Conservation (phyloP, 2,797 vertebrate genomes). For the Eulemur albifrons region DNA sequence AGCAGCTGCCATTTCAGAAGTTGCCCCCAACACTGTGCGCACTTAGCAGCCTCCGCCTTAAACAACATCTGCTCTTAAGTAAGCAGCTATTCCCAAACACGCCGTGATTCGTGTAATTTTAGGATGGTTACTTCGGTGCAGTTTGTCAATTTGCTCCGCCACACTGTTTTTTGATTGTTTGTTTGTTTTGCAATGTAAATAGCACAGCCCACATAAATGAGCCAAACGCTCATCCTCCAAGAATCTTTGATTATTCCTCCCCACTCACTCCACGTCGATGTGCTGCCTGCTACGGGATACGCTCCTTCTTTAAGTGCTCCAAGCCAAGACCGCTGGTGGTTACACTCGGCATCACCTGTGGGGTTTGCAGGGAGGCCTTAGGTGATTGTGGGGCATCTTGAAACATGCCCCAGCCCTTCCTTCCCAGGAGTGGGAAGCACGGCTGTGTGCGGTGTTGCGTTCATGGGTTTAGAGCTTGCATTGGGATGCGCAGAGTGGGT, state of each 20-base stretch:
- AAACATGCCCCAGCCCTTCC: neutral
- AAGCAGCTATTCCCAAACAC: neutral
- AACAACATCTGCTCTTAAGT: constrained; percentile 40
- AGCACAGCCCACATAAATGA: constrained; percentile 33
- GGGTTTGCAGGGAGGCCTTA: neutral
- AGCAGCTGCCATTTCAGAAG: neutral
- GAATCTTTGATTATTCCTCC: neutral
- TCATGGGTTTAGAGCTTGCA: neutral
- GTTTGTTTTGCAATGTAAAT: constrained; percentile 25
- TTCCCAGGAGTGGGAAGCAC: neutral
- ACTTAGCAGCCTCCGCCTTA: neutral
- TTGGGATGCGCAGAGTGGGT: neutral
- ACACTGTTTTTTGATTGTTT: neutral
- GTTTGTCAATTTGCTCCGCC: neutral
- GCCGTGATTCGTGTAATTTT: neutral
- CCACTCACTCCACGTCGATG: neutral
- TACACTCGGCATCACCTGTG: neutral
- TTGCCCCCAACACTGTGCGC: neutral
- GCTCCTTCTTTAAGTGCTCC: neutral
- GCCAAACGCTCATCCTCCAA: neutral
- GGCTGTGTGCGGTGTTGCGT: accelerated
- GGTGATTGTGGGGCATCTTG: neutral
- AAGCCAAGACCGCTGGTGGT: neutral
- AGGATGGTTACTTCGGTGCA: neutral
- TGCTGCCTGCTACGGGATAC: neutral